Percentiles rank a stretch among this genome's conserved stretches.
These are phyloP conservation scores for Dicrostonyx torquatus DNA, from an alignment of 2,797 vertebrate genomes.

Conservation along the genomic window DNA sequence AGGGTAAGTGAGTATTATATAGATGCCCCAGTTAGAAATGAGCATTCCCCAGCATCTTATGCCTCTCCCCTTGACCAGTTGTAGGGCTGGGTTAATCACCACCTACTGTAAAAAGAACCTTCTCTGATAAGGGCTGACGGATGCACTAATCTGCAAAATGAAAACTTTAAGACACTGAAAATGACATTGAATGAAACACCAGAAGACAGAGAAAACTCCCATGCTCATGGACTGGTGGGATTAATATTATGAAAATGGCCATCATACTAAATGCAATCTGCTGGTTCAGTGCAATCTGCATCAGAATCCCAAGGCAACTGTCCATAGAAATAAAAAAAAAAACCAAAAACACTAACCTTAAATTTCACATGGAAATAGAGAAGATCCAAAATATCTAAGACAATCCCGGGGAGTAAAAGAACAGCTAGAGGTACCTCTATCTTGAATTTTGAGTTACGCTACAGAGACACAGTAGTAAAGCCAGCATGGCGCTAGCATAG, in stretches of 20 bases:
- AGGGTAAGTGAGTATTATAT: background rate
- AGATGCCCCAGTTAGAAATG: background rate
- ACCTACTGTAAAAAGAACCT: background rate
- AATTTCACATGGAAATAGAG: background rate
- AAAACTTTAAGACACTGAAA: background rate
- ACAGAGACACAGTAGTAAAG: background rate
- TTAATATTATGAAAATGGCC: background rate
- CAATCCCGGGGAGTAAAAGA: background rate
- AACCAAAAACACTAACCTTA: background rate
- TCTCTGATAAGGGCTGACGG: background rate
- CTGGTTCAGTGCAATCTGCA: background rate
- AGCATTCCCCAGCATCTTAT: background rate
- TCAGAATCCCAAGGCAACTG: background rate
- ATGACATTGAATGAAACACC: background rate
- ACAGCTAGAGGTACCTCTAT: background rate
- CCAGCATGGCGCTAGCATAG: no score
- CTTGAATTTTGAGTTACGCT: background rate
- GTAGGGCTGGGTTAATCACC: background rate
- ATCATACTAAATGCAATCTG: background rate
- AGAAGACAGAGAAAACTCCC: background rate
- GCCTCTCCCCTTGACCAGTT: background rate
- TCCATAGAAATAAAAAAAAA: background rate
- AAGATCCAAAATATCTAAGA: background rate
- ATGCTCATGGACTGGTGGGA: background rate
- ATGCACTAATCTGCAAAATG: background rate